Evolutionary conservation across 2,113 vertebrate species (phyloP), one percentile per base, ranked within the genome.

Genomic region (Rhinopithecus roxellana): DNA sequence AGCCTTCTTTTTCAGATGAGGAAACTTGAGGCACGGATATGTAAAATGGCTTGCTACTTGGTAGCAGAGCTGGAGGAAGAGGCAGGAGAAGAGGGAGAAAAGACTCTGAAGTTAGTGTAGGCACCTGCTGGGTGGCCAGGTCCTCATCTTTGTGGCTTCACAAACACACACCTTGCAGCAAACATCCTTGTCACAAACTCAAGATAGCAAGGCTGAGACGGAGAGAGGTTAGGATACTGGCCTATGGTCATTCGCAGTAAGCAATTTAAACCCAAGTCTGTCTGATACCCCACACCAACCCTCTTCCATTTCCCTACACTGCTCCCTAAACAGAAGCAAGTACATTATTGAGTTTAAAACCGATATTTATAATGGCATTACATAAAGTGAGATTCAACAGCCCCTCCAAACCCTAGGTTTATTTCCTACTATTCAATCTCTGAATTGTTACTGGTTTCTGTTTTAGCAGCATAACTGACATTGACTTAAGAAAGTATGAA

Each of bases 401-500:
- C 67, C 40, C 96, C 96, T 86, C 89, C 69, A 95, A 78, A 89
- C 27, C 27, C 0, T 22, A n/a, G 78, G 45, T 80, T 97, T 88
- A 97, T 67, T 10, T 3, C 10, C 5, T 61, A 86, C 48, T 78
- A 30, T 93, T 38, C 18, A 32, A 14, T 69, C 45, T 80, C 55
- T 96, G 88, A 8, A 94, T 92, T 90, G 35, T 4, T 96, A 89
- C 2, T 81, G 0, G 0, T 85, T 95, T 90, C 35, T 55, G 93
- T 40, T 79, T 95, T 96, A 75, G 82, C 55, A 61, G 79, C 38
- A 78, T 27, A 95, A 84, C 22, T 92, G 85, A 96, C 70, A 80
- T 93, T 97, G 93, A 90, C 80, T 97, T 95, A 96, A 90, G 40
- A 87, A 87, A 81, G 82, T 70, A 23, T 59, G 75, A 97, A 93